Evolutionary conservation across 2,888 invertebrate species (phyloP).

Genomic region (Leptinotarsa peninsularis): DNA sequence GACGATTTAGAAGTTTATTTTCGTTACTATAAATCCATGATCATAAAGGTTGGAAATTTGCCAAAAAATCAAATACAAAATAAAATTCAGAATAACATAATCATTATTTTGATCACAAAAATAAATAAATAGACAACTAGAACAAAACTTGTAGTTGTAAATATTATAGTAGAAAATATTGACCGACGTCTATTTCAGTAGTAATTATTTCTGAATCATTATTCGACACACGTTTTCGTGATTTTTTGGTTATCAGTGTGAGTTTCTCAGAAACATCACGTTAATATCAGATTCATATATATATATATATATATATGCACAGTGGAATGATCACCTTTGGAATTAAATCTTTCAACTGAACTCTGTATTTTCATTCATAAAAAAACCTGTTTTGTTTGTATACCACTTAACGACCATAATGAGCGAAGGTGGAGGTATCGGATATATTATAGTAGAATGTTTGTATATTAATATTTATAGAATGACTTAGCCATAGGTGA

Average conservation of each 20-base stretch:
- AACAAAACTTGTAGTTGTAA: no score
- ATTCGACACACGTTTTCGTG: no score
- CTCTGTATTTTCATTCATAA: slow-evolving; percentile 16
- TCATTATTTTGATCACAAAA: no score
- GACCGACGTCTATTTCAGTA: no score
- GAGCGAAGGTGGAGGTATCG: slow-evolving; percentile 31
- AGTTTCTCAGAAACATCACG: background rate
- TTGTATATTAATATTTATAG: slow-evolving; percentile 64
- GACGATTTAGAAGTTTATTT: no score
- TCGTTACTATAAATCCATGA: no score
- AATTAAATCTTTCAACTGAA: background rate
- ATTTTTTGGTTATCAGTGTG: background rate
- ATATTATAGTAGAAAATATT: no score
- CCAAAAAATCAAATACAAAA: no score
- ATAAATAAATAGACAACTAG: no score
- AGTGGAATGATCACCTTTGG: background rate
- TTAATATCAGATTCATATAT: background rate
- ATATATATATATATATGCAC: background rate
- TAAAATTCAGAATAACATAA: no score
- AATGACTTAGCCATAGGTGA: slow-evolving; percentile 64
- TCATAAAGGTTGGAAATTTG: no score
- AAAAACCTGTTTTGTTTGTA: slow-evolving; percentile 14
- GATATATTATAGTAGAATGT: slow-evolving; percentile 38
- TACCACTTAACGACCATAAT: slow-evolving; percentile 17
- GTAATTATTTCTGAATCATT: no score